Evolutionary conservation across 2,113 vertebrate genomes (phyloP), one percentile per base, ranked within the genome.

Genomic region (Sinocyclocheilus rhinocerous): DNA sequence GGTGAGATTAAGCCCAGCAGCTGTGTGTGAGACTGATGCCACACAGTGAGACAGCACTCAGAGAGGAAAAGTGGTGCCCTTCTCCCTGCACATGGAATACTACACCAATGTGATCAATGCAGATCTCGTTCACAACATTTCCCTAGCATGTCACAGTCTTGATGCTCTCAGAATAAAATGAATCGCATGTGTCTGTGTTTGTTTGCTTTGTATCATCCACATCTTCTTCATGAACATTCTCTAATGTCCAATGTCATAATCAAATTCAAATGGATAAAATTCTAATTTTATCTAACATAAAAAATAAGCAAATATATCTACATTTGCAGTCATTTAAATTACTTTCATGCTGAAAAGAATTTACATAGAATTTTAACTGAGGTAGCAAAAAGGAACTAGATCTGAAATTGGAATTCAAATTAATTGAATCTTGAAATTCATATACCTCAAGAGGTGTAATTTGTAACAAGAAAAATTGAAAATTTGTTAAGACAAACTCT

Each of bases 41-140:
- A 59, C 36, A n/a, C n/a, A n/a, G n/a, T n/a, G n/a, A n/a, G n/a
- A n/a, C n/a, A n/a, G n/a, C n/a, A n/a, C n/a, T n/a, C n/a, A n/a
- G n/a, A n/a, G n/a, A n/a, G n/a, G n/a, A n/a, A n/a, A n/a, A 70
- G 85, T 79, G 90, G 65, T 78, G 6, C 73, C 65, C n/a, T 52
- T 69, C 4, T 85, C 36, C 55, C 24, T 76, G 29, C 24, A 45
- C 39, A 26, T 73, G 48, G 79, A 76, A 90, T 88, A 85, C 20
- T 63, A 63, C 67, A 69, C 55, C 33, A 84, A 84, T 89, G 65
- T 33, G 11, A n/a, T 84, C 24, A 50, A 36, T 86, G 24, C 36
- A 76, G 57, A 18, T 81, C 39, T 76, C 48, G 22, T 63, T 82
- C 10, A 29, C 52, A 42, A 59, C 36, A 4, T 50, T 22, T 29